Base-by-base conservation (phyloP, 92 coral and sea anemone species). In the Metridium senile region DNA sequence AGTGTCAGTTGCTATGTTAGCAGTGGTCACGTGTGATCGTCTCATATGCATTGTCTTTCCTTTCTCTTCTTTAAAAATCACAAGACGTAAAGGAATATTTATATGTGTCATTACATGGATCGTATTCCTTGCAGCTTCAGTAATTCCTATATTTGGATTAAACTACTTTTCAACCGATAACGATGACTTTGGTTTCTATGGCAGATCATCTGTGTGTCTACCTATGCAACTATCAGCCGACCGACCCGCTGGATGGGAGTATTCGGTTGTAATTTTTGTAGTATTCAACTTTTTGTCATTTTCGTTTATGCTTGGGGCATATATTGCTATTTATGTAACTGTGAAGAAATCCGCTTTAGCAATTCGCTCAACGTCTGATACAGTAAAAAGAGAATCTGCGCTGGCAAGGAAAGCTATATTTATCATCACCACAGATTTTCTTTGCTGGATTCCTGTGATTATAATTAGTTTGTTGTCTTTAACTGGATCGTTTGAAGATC, bases 381-480 rank as follows among this genome's bases (percentile, higher is more conserved):
- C 74, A 43, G 82, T 70, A 10, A 87, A 75, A 20, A 58, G 71
- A 8, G 92, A 87, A 23, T 70, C 92, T n/a, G 82, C 85, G 1
- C 74, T 87, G 77, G 92, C 92, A 25, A 64, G 69, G 39, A 83
- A 75, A 59, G 58, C 79, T 33, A 65, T 87, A 66, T 83, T 87
- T 53, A 78, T 87, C 31, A 74, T 87, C 51, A 76, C 83, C 9
- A 87, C 92, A 25, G 92, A 87, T 74, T 83, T 87, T 62, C 74
- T 75, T n/a, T 87, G 92, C 45, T 87, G 92, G 92, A 87, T 87
- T 85, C 92, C 92, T 11, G 92, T 87, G 33, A 87, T 83, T 64
- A 32, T 87, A 31, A 83, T 87, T 17, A 88, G 92, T 10, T 29
- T 87, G 11, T 27, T 83, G 47, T 87, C 92, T 18, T 70, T 87